Evolutionary conservation across 2,797 vertebrate genomes (phyloP).

Genomic region (Eulemur albifrons): DNA sequence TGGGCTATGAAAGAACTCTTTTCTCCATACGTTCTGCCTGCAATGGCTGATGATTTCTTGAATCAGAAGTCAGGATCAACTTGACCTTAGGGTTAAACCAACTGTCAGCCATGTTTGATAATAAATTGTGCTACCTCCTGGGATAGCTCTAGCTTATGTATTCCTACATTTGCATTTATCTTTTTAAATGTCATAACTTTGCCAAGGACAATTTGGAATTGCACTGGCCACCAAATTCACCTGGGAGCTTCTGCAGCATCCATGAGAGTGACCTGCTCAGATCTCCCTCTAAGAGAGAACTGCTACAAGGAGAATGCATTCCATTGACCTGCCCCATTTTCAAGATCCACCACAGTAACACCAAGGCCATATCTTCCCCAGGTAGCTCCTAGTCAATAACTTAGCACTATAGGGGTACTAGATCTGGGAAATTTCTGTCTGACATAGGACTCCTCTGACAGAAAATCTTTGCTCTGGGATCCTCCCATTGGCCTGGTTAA

Average conservation of each 20-base stretch:
- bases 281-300: not conserved
- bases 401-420: not conserved
- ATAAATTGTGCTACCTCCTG: not conserved
- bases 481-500: not conserved
- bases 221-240: not conserved
- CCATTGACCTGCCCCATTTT: not conserved
- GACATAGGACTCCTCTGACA: not conserved
- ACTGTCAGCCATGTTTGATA: not conserved
- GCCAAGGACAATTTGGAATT: not conserved
- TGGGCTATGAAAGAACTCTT: not conserved
- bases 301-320: not conserved
- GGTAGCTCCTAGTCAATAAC: not conserved
- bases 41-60: not conserved
- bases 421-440: not conserved
- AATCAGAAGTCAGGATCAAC: constrained; percentile 2
- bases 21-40: not conserved
- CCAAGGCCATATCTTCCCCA: not conserved
- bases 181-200: not conserved
- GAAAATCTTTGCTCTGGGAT: not conserved
- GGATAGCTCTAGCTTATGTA: not conserved
- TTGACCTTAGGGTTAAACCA: not conserved
- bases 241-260: not conserved
- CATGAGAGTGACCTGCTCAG: not conserved
- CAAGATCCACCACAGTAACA: not conserved
- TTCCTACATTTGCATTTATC: not conserved